A percentile compares a stretch with the other conserved stretches of the same genome.
Conservation (phyloP, 1,140 invertebrate genomes). For the Monochamus saltuarius region DNA sequence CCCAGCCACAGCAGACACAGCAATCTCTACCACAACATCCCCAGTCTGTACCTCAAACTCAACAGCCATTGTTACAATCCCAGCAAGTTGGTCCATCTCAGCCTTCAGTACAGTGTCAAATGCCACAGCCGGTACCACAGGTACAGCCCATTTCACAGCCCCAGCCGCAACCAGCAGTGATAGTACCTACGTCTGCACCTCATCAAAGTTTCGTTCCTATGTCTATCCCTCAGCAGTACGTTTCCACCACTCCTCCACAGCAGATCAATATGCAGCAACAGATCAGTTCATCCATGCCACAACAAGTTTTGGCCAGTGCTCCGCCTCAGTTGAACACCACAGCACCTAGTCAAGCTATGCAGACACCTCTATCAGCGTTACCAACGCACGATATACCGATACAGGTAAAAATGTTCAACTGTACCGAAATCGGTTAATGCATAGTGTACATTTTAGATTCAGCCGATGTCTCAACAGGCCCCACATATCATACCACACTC, state of each 20-base stretch:
- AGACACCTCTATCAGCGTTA: constrained; percentile 10
- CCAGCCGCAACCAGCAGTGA: background rate
- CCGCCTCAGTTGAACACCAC: constrained; percentile 10
- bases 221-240: constrained; percentile 12
- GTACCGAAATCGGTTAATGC: too few species aligned
- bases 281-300: constrained; percentile 14
- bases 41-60: background rate
- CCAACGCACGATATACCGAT: too few species aligned
- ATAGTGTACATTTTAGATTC: too few species aligned
- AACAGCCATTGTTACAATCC: background rate
- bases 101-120: background rate
- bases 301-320: constrained; percentile 4
- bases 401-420: too few species aligned
- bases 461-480: too few species aligned
- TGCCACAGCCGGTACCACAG: constrained; percentile 7
- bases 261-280: constrained; percentile 2
- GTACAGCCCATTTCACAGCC: constrained; percentile 1
- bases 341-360: constrained; percentile 10
- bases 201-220: constrained; percentile 8
- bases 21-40: background rate
- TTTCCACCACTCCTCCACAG: background rate
- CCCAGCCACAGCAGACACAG: constrained; percentile 8
- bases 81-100: background rate
- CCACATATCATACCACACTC: too few species aligned
- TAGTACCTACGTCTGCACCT: background rate